These are phyloP conservation scores for Xestia xanthographa DNA, from an alignment of 2,888 invertebrate genomes.

Conservation along the genomic window DNA sequence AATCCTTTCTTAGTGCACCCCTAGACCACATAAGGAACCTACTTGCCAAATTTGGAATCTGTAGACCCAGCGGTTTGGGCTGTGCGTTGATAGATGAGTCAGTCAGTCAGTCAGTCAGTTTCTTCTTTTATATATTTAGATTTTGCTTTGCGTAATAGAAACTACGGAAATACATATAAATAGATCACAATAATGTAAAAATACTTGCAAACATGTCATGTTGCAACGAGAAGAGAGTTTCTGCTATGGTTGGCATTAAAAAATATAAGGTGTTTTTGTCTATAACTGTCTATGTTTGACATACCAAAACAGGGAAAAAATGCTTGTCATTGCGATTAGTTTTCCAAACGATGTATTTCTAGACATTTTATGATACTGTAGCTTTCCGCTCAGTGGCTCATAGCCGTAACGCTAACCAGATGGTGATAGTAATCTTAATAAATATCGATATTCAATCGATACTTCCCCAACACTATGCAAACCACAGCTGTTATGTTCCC, in stretches of 20 bases:
- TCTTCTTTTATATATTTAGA: too few relatives aligned
- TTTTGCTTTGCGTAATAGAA: background rate
- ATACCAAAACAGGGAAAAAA: background rate
- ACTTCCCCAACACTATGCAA: conserved; percentile 19
- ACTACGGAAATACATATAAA: background rate
- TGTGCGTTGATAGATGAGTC: too few relatives aligned
- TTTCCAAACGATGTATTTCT: background rate
- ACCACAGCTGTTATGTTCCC: conserved; percentile 52
- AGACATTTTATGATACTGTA: background rate
- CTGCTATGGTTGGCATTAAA: background rate
- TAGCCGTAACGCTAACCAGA: background rate
- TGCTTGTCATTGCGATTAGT: background rate
- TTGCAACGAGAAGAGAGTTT: background rate
- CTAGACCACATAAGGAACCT: too few relatives aligned
- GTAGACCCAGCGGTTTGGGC: too few relatives aligned
- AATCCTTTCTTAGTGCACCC: too few relatives aligned
- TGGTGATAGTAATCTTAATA: background rate
- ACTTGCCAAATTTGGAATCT: too few relatives aligned
- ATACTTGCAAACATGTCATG: background rate
- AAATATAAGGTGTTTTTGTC: background rate
- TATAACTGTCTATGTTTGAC: background rate
- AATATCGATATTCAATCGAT: conserved; percentile 23
- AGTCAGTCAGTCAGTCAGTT: too few relatives aligned
- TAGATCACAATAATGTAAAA: background rate
- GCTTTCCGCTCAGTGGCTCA: background rate